Conservation (phyloP, 1,140 invertebrate species). For the Drosophila jambulina region DNA sequence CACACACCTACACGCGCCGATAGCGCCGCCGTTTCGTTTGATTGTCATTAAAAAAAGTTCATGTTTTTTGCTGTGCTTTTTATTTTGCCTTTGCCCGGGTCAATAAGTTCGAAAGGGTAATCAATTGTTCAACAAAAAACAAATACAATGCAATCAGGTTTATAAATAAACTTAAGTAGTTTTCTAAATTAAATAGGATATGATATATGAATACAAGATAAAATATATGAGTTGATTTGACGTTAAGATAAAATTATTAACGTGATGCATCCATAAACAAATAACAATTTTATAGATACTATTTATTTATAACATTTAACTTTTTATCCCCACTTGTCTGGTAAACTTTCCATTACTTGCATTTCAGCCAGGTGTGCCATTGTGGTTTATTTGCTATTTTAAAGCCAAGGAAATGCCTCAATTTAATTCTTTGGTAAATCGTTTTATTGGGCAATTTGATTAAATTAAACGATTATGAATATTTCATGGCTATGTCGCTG, state of each 20-base stretch:
- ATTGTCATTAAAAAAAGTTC: slow-evolving; percentile 38
- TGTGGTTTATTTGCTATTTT: slow-evolving; percentile 1
- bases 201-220: too few relatives aligned
- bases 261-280: too few relatives aligned
- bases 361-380: not conserved
- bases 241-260: too few relatives aligned
- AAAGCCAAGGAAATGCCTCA: slow-evolving; percentile 5
- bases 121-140: slow-evolving; percentile 28
- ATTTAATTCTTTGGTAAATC: slow-evolving; percentile 22
- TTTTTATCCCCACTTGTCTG: not conserved
- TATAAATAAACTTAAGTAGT: too few relatives aligned
- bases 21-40: slow-evolving; percentile 28
- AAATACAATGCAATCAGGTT: not conserved
- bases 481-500: slow-evolving; percentile 6
- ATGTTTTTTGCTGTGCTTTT: slow-evolving; percentile 15
- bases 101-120: slow-evolving; percentile 39
- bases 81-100: slow-evolving; percentile 3
- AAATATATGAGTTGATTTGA: too few relatives aligned
- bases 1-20: slow-evolving; percentile 19
- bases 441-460: slow-evolving; percentile 28
- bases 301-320: too few relatives aligned
- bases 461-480: slow-evolving; percentile 38
- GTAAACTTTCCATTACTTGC: not conserved
- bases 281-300: too few relatives aligned
- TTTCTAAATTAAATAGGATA: too few relatives aligned